These are phyloP conservation scores for Mastomys natalensis DNA, from an alignment of 2,113 vertebrate species.

Conservation along the genomic window DNA sequence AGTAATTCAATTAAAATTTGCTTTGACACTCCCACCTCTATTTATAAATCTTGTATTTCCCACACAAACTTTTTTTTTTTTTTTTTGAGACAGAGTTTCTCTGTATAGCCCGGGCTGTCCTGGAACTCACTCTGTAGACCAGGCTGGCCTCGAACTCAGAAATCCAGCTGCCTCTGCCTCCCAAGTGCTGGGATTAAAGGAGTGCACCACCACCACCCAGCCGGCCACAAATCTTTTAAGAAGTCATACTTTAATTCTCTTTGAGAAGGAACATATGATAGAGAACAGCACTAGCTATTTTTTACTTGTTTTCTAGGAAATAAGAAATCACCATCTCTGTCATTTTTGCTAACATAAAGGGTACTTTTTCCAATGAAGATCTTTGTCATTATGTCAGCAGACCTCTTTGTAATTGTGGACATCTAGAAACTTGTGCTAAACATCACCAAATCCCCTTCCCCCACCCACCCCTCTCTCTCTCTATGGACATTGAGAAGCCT, in stretches of 20 bases:
- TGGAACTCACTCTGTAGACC: too few relatives aligned
- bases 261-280: slow-evolving; percentile 8
- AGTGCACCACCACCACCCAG: too few relatives aligned
- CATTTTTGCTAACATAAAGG: slow-evolving; percentile 54
- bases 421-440: slow-evolving; percentile 59
- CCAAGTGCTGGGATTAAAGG: too few relatives aligned
- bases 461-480: background rate
- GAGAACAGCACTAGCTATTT: slow-evolving; percentile 8
- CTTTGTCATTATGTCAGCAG: slow-evolving; percentile 5
- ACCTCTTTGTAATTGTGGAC: slow-evolving; percentile 52
- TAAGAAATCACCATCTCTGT: slow-evolving; percentile 52
- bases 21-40: background rate
- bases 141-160: too few relatives aligned
- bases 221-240: slow-evolving; percentile 44
- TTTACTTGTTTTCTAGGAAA: slow-evolving; percentile 62
- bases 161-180: too few relatives aligned
- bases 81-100: too few relatives aligned
- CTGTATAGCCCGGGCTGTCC: too few relatives aligned
- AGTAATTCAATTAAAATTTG: slow-evolving; percentile 52
- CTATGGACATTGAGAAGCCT: background rate
- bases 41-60: slow-evolving; percentile 46
- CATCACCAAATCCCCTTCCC: slow-evolving; percentile 42
- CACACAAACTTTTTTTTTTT: too few relatives aligned
- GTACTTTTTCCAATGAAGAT: slow-evolving; percentile 60
- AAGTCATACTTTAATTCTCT: slow-evolving; percentile 24